Percentiles rank a stretch among this genome's conserved stretches.
These are phyloP conservation scores for Drosophila persimilis DNA, from an alignment of 1,140 invertebrate species.

Conservation along the genomic window DNA sequence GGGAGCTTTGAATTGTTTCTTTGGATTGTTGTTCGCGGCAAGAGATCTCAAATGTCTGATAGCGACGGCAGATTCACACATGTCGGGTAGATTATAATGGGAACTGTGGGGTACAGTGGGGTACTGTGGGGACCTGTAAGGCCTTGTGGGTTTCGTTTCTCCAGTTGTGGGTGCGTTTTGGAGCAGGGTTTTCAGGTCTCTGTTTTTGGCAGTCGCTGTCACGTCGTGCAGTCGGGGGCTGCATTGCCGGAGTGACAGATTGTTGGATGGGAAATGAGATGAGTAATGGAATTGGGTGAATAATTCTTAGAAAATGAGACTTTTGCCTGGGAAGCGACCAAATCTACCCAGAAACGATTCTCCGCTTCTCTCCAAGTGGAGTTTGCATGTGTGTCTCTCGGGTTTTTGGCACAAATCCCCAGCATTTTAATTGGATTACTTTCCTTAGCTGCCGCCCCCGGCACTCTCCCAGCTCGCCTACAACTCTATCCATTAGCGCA, in stretches of 20 bases:
- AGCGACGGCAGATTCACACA: conserved; percentile 71
- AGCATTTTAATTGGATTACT: conserved; percentile 68
- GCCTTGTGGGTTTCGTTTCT: conserved; percentile 24
- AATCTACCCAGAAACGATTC: not conserved
- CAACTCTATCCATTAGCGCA: conserved; percentile 60
- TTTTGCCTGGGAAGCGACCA: conserved; percentile 37
- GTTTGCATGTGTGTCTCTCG: conserved; percentile 40
- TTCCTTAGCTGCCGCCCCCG: conserved; percentile 48
- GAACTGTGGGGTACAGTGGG: conserved; percentile 45
- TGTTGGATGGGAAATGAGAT: conserved; percentile 48
- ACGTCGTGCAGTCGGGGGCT: conserved; percentile 47
- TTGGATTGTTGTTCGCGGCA: conserved; percentile 28
- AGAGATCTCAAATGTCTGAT: conserved; percentile 62
- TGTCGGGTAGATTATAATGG: conserved; percentile 77
- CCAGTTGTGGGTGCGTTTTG: conserved; percentile 41
- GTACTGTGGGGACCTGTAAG: conserved; percentile 25
- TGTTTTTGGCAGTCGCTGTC: conserved; percentile 52
- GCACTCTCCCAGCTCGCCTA: conserved; percentile 35
- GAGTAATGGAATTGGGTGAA: conserved; percentile 48
- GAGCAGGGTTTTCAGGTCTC: conserved; percentile 21
- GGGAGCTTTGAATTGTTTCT: conserved; percentile 38
- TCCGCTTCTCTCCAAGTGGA: conserved; percentile 9
- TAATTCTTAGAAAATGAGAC: conserved; percentile 54
- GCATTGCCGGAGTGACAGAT: conserved; percentile 33
- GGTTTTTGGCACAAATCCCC: conserved; percentile 52